Evolutionary conservation across 1,140 invertebrate genomes (phyloP), one percentile per base, ranked within the genome.

Genomic region (Leptonema lineaticorne): DNA sequence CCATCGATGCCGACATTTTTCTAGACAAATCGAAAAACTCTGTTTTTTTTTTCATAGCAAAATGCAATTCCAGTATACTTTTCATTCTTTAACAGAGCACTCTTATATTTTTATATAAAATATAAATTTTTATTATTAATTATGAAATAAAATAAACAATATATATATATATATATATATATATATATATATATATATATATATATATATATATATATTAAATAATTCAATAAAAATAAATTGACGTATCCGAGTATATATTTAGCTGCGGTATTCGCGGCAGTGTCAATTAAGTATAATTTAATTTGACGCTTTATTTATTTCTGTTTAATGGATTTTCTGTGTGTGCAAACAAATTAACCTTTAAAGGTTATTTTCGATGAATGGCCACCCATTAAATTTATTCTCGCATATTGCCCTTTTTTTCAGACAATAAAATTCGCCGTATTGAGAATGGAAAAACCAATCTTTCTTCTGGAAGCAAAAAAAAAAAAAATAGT

Each of bases 21-120:
- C 50, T 26, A 24, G 50, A 53, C n/a, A 53, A 53, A 53, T 53
- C 50, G 50, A 53, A 53, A 53, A 53, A 53, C 50, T 53, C 37
- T 53, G n/a, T 24, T 26, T 22, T 53, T 22, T 24, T 4, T 22
- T n/a, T n/a, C n/a, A n/a, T n/a, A n/a, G n/a, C n/a, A n/a, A n/a
- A n/a, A n/a, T 7, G 5, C 50, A 1, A 18, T 4, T 18, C n/a
- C n/a, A 20, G 18, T 22, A 11, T 7, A 26, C 3, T 53, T 22
- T 26, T 24, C 22, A 9, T 11, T 53, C 50, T 20, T 53, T 26
- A 53, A 24, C 50, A 53, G 27, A 53, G 27, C 22, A 41, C 37
- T 2, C 37, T 41, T 41, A 41, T 41, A 4, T 16, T 9, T 41
- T 41, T 16, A 41, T n/a, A n/a, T n/a, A n/a, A n/a, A n/a, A n/a